phyloP scores from a whole-genome alignment of 2,113 vertebrate species.

The Chitala chitala region DNA sequence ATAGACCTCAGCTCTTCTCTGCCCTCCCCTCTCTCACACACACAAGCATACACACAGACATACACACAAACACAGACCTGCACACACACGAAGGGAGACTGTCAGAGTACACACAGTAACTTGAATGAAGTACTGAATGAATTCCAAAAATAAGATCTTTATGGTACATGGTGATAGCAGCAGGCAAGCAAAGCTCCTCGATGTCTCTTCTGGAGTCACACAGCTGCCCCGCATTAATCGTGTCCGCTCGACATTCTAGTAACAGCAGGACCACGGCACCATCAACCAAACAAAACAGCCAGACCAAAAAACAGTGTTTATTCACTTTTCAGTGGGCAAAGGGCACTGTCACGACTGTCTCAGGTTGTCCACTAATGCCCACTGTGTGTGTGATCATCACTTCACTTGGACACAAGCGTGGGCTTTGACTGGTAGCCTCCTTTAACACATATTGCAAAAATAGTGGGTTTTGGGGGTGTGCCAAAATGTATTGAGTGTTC shows the following conservation, averaged over 20 bases:
- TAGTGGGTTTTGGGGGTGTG: not conserved
- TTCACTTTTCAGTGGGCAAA: conserved; percentile 13
- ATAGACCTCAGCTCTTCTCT: too few relatives aligned
- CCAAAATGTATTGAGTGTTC: not conserved
- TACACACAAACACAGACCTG: too few relatives aligned
- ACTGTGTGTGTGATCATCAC: not conserved
- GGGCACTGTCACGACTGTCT: not conserved
- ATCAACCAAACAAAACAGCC: not conserved
- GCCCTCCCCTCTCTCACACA: too few relatives aligned
- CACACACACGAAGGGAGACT: too few relatives aligned
- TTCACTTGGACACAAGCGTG: not conserved
- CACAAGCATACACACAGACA: too few relatives aligned
- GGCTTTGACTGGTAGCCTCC: not conserved
- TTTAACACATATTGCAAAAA: too few relatives aligned
- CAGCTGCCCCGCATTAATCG: not conserved
- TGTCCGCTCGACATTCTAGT: not conserved
- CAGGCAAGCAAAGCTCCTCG: too few relatives aligned
- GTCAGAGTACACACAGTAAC: too few relatives aligned
- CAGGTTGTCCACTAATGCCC: not conserved
- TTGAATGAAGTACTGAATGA: too few relatives aligned
- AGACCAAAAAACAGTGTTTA: not conserved
- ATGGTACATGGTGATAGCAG: too few relatives aligned
- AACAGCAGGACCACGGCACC: not conserved
- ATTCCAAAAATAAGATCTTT: too few relatives aligned
- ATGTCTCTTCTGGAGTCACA: too few relatives aligned